Evolutionary conservation across 1,140 invertebrate species (phyloP), one percentile per base, ranked within the genome.

Genomic region (Ceratina calcarata): DNA sequence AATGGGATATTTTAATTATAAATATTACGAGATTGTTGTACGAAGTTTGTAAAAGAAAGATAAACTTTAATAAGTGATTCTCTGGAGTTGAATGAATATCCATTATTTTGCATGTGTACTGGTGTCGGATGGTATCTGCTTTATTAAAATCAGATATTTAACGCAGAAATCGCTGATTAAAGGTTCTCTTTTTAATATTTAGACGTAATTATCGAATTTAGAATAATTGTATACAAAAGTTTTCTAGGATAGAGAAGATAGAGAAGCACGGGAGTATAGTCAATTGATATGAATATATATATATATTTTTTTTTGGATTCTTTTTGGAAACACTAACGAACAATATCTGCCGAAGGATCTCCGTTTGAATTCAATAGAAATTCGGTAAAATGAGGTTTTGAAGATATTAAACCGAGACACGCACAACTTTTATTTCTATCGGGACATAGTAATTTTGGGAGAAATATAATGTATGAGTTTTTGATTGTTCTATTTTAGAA

Each of bases 241-340:
- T 78, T 78, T 73, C 60, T 82, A 82, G 6, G 53, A 55, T 77
- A 71, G 37, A 1, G 65, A 37, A 22, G 16, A 51, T 37, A n/a
- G 57, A 20, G 20, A 71, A 81, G 72, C 71, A 81, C 64, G 55
- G 78, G 74, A 83, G 76, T 86, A 72, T 81, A 81, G 62, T 86
- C 72, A 71, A 78, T 58, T 73, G 70, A 64, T 83, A 77, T 72
- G 55, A 66, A 78, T 53, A 32, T 77, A n/a, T 67, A 65, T 79
- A 78, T 69, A 53, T 61, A 24, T 60, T 24, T 60, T 18, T 37
- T 80, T 81, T 85, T 85, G 74, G 74, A 82, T 80, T 82, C 71
- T 69, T 68, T 51, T 78, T 68, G 45, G 58, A 53, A 64, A 70
- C 70, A n/a, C 74, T 16, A 64, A 53, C 20, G 16, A 78, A 62